phyloP scores from a whole-genome alignment of 2,797 vertebrate genomes.

The Acomys russatus region DNA sequence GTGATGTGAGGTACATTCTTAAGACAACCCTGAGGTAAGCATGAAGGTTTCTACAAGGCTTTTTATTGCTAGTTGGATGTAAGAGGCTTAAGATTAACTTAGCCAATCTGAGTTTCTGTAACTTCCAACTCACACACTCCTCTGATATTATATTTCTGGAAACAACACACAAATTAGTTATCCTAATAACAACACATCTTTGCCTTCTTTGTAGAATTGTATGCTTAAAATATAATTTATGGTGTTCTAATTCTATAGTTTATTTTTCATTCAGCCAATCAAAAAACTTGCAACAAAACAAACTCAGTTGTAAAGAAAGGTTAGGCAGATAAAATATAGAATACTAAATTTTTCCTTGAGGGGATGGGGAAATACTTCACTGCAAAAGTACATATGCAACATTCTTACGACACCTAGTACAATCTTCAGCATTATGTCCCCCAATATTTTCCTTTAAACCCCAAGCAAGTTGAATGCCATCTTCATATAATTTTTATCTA shows the following conservation, averaged over 20 bases:
- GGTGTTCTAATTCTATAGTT: conserved; percentile 2
- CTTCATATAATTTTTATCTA: background rate
- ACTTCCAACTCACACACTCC: conserved; percentile 63
- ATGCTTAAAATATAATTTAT: conserved; percentile 51
- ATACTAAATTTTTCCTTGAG: background rate
- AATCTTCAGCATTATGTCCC: too few species aligned
- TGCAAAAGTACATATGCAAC: background rate
- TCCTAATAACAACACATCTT: conserved; percentile 13
- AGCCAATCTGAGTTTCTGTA: conserved; percentile 46
- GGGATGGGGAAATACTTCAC: background rate
- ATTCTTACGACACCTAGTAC: background rate
- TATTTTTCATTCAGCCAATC: conserved; percentile 27
- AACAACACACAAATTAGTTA: conserved; percentile 51
- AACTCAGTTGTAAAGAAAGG: background rate
- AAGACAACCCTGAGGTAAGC: background rate
- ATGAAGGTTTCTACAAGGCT: background rate
- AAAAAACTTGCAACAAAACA: conserved; percentile 29
- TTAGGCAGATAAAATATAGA: background rate
- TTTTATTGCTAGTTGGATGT: conserved; percentile 10
- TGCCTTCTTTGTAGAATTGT: background rate
- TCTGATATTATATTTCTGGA: background rate
- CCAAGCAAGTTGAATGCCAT: background rate
- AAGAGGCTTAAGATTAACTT: conserved; percentile 21
- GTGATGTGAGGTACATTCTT: background rate
- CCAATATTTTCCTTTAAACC: background rate